Conservation (phyloP, 64 coral and sea anemone species). For the Montipora sp. region DNA sequence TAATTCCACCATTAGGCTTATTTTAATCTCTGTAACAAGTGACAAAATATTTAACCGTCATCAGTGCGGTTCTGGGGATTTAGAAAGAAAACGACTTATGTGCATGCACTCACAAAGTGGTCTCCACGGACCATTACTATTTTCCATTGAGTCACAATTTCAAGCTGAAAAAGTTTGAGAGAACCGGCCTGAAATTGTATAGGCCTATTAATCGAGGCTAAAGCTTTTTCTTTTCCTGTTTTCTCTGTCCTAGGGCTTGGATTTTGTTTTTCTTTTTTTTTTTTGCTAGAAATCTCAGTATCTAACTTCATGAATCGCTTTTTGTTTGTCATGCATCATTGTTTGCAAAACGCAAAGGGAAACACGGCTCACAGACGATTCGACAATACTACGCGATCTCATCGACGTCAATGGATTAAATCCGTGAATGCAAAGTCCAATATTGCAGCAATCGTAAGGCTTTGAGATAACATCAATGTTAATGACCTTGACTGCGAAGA, state of each 20-base stretch:
- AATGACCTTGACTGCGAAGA: conserved; percentile 36
- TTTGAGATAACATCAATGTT: conserved; percentile 10
- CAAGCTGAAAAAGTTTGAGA: too few relatives aligned
- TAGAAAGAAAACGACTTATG: too few relatives aligned
- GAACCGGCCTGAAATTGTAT: too few relatives aligned
- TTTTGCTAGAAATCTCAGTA: not conserved
- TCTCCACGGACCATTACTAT: too few relatives aligned
- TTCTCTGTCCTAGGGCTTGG: not conserved
- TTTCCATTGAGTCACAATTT: too few relatives aligned
- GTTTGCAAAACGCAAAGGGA: not conserved
- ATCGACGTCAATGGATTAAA: conserved; percentile 14
- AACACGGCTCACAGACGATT: not conserved
- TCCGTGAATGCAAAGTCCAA: conserved; percentile 28
- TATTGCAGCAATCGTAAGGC: conserved; percentile 27
- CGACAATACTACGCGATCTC: not conserved
- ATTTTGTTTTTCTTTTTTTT: too few relatives aligned
- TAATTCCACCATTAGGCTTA: not conserved
- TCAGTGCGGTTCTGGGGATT: not conserved
- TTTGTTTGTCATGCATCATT: not conserved
- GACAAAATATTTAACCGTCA: not conserved
- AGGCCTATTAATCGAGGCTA: too few relatives aligned
- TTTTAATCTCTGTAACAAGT: not conserved
- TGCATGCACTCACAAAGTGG: too few relatives aligned
- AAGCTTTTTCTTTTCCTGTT: not conserved
- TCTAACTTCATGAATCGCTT: not conserved